These are phyloP conservation scores for Pituophis catenifer DNA, from an alignment of 2,113 vertebrate genomes.

Conservation along the genomic window DNA sequence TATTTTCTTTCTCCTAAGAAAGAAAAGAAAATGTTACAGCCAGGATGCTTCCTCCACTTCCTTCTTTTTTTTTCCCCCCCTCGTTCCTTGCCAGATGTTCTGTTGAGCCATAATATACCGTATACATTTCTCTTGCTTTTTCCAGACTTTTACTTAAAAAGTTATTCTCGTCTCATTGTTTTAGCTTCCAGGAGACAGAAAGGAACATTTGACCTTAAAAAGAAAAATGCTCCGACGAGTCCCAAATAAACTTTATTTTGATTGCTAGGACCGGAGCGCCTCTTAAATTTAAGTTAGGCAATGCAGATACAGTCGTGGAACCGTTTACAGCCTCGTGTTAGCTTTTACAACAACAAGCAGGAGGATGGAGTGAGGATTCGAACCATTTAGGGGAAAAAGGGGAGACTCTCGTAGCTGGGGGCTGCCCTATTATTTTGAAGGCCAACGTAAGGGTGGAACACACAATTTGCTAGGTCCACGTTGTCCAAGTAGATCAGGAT, in stretches of 20 bases:
- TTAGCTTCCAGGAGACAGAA: constrained; percentile 9
- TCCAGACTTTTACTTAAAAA: constrained; percentile 3
- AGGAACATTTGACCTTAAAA: constrained; percentile 14
- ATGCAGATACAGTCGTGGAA: background rate
- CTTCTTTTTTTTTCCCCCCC: constrained; percentile 15
- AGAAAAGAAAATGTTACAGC: constrained; percentile 41
- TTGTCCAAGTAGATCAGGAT: background rate
- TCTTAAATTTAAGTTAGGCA: background rate
- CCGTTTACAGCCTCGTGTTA: background rate
- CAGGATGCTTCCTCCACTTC: constrained; percentile 32
- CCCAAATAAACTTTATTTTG: background rate
- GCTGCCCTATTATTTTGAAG: background rate
- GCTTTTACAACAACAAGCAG: background rate
- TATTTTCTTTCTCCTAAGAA: constrained; percentile 53
- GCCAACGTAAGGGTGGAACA: background rate
- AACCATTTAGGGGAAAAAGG: background rate
- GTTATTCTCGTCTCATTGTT: constrained; percentile 5
- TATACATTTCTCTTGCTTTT: background rate
- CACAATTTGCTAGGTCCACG: background rate
- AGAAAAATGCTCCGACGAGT: background rate
- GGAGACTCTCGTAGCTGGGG: background rate
- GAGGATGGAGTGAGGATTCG: background rate
- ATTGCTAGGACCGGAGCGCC: background rate
- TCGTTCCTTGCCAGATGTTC: constrained; percentile 50
- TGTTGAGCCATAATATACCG: background rate